Evolutionary conservation across 2,888 invertebrate species (phyloP).

Genomic region (Campoplex nolae): DNA sequence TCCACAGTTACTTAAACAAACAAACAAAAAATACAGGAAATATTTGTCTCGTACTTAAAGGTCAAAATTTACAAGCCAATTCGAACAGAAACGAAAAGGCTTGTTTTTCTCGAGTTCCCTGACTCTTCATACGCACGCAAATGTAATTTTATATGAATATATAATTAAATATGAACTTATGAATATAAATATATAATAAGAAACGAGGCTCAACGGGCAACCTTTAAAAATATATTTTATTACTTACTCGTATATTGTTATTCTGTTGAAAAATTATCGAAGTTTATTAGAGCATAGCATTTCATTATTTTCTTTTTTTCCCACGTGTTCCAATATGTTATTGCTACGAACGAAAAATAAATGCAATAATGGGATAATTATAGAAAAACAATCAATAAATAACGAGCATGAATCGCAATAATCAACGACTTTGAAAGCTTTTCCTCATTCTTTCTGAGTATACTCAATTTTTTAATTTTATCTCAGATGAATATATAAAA

Average conservation of each 20-base stretch:
- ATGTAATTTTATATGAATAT: constrained; percentile 35
- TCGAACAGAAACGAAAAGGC: constrained; percentile 6
- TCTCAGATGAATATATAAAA: constrained; percentile 34
- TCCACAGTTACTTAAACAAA: constrained; percentile 36
- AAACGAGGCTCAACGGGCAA: constrained; percentile 52
- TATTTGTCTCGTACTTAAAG: constrained; percentile 49
- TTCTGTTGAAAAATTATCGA: constrained; percentile 49
- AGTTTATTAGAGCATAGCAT: constrained; percentile 46
- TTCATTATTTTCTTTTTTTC: constrained; percentile 8
- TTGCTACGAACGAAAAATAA: background rate
- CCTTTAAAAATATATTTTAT: constrained; percentile 51
- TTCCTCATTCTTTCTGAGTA: background rate
- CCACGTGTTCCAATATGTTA: background rate
- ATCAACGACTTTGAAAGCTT: background rate
- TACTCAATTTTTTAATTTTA: background rate
- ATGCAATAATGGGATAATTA: constrained; percentile 27
- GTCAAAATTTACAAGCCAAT: constrained; percentile 19
- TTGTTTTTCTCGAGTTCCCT: background rate
- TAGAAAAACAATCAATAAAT: background rate
- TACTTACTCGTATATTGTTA: constrained; percentile 55
- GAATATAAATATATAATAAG: background rate
- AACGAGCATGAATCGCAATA: constrained; percentile 5
- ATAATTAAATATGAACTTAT: background rate
- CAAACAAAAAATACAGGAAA: background rate
- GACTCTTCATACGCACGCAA: constrained; percentile 16